Evolutionary conservation across 2,797 vertebrate genomes (phyloP).

Genomic region (Sebastes aleutianus): DNA sequence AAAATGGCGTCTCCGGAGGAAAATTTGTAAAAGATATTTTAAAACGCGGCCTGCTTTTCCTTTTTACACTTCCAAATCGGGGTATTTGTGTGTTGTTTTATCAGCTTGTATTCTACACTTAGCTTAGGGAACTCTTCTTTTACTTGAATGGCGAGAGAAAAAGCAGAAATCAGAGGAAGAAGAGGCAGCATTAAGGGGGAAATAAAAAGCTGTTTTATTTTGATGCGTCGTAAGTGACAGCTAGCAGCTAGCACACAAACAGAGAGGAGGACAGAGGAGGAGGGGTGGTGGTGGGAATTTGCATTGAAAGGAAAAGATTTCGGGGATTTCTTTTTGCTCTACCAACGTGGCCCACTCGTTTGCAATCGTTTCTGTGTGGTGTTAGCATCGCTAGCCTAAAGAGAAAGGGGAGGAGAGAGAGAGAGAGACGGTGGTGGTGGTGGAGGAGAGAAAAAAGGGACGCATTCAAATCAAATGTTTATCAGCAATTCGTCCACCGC

Average conservation of each 20-base stretch:
- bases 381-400: slow-evolving; percentile 74
- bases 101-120: background rate
- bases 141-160: background rate
- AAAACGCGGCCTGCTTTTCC: slow-evolving; percentile 79
- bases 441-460: slow-evolving; percentile 59
- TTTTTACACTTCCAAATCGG: slow-evolving; percentile 51
- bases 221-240: slow-evolving; percentile 84
- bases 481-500: slow-evolving; percentile 72
- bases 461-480: slow-evolving; percentile 83
- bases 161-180: slow-evolving; percentile 24
- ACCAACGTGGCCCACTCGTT: slow-evolving; percentile 66
- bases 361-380: slow-evolving; percentile 47
- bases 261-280: background rate
- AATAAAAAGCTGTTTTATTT: slow-evolving; percentile 79
- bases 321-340: slow-evolving; percentile 58
- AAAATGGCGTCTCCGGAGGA: slow-evolving; percentile 87
- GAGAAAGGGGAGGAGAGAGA: slow-evolving; percentile 81
- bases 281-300: slow-evolving; percentile 60
- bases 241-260: slow-evolving; percentile 72
- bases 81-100: background rate
- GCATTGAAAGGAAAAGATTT: slow-evolving; percentile 63
- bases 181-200: slow-evolving; percentile 38
- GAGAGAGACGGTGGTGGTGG: slow-evolving; percentile 64
- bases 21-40: slow-evolving; percentile 83
- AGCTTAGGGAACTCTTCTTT: too few species aligned